Evolutionary conservation across 2,888 invertebrate genomes (phyloP).

Genomic region (Epistrophella euchroma): DNA sequence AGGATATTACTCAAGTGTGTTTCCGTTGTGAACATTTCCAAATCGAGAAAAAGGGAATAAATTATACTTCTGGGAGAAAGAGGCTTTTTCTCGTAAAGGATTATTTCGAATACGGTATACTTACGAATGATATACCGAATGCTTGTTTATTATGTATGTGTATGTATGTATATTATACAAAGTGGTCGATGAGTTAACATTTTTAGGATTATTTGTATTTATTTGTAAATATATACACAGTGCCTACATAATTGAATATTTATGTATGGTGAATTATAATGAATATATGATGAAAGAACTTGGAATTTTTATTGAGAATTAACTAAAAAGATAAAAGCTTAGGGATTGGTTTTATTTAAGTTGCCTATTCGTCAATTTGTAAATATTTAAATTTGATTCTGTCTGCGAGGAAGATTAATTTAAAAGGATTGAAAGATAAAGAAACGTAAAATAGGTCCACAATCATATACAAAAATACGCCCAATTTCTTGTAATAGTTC

Average conservation of each 20-base stretch:
- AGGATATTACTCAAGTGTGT: conserved; percentile 36
- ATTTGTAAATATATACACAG: conserved; percentile 36
- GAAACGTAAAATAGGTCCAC: neutral
- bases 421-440: neutral
- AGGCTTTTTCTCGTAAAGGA: conserved; percentile 10
- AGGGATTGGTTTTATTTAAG: too few species aligned
- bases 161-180: conserved; percentile 8
- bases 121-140: neutral
- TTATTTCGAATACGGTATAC: neutral
- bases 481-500: too few species aligned
- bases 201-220: conserved; percentile 12
- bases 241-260: conserved; percentile 28
- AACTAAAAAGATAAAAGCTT: neutral
- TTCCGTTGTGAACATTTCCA: conserved; percentile 31
- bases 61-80: conserved; percentile 14
- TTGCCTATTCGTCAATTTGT: neutral
- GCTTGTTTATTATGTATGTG: neutral
- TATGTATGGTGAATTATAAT: conserved; percentile 21
- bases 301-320: conserved; percentile 23
- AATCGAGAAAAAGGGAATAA: conserved; percentile 29
- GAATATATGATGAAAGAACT: conserved; percentile 17
- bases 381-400: neutral
- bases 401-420: neutral
- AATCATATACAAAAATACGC: too few species aligned
- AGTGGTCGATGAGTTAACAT: conserved; percentile 18